phyloP scores from a whole-genome alignment of 1,140 invertebrate genomes.

The Drosophila orosa region DNA sequence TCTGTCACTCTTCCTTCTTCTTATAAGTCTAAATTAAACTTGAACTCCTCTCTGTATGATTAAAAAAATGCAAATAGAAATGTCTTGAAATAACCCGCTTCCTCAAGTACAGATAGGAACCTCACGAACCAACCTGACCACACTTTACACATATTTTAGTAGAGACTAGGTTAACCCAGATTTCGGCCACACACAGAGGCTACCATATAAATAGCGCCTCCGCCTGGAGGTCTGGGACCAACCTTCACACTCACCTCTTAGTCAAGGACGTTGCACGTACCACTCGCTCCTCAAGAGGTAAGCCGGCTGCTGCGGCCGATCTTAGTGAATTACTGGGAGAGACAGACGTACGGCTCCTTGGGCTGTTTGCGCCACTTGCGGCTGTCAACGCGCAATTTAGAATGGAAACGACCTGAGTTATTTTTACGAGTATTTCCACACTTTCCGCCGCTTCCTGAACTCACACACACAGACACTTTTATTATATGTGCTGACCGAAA shows the following conservation, averaged over 20 bases:
- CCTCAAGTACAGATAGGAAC: background rate
- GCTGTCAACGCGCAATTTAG: conserved; percentile 70
- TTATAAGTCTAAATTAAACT: background rate
- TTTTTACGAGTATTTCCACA: conserved; percentile 69
- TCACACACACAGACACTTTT: conserved; percentile 32
- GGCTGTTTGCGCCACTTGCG: conserved; percentile 57
- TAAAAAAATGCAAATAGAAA: background rate
- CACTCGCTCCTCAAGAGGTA: conserved; percentile 32
- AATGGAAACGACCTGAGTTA: conserved; percentile 71
- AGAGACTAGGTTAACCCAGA: conserved; percentile 21
- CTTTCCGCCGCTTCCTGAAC: conserved; percentile 39
- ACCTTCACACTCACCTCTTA: conserved; percentile 75
- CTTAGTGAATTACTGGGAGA: conserved; percentile 22
- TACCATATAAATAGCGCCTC: conserved; percentile 13
- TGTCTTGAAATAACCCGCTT: background rate
- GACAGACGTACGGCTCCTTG: conserved; percentile 56
- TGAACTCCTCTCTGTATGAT: background rate
- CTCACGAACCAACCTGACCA: conserved; percentile 8
- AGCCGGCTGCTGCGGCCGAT: conserved; percentile 33
- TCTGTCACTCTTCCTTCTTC: background rate
- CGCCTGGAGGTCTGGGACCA: conserved; percentile 20
- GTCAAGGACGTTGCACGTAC: conserved; percentile 71
- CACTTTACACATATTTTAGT: conserved; percentile 5
- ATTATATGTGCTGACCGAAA: conserved; percentile 36
- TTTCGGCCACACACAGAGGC: conserved; percentile 18